phyloP scores from a whole-genome alignment of 2,888 invertebrate species.

The Dynastes tityus region DNA sequence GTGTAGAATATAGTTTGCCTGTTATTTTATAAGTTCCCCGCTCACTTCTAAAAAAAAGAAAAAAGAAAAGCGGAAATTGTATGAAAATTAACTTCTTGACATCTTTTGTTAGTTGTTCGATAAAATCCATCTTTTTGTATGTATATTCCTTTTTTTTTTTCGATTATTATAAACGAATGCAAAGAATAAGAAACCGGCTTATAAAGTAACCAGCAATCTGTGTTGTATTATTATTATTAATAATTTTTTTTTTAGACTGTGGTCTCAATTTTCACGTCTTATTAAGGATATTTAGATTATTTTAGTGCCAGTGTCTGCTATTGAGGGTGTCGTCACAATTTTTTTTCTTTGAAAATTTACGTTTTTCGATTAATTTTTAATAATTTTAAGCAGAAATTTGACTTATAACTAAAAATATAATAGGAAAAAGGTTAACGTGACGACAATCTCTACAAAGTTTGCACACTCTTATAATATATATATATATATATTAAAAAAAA shows the following conservation, averaged over 20 bases:
- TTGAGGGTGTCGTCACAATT: slow-evolving; percentile 52
- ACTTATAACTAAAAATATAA: background rate
- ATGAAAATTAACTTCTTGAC: background rate
- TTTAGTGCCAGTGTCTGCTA: slow-evolving; percentile 58
- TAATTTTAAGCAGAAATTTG: background rate
- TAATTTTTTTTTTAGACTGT: slow-evolving; percentile 62
- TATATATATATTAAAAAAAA: slow-evolving; percentile 54
- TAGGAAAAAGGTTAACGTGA: slow-evolving; percentile 1
- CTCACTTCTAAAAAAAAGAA: background rate
- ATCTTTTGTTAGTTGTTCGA: background rate
- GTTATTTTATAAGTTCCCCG: slow-evolving; percentile 63
- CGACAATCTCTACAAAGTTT: slow-evolving; percentile 33
- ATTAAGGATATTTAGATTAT: slow-evolving; percentile 64
- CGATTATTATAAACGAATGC: background rate
- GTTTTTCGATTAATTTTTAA: background rate
- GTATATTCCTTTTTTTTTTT: background rate
- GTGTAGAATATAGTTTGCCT: slow-evolving; percentile 55
- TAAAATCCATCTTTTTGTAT: too few species aligned
- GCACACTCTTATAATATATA: slow-evolving; percentile 49
- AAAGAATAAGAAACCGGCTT: slow-evolving; percentile 30
- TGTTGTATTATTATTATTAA: slow-evolving; percentile 6
- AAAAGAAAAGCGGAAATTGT: too few species aligned
- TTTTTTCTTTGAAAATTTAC: background rate
- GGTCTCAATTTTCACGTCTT: slow-evolving; percentile 65
- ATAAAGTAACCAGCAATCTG: slow-evolving; percentile 44